Evolutionary conservation across 2,113 vertebrate species (phyloP).

Genomic region (Ictidomys tridecemlineatus): DNA sequence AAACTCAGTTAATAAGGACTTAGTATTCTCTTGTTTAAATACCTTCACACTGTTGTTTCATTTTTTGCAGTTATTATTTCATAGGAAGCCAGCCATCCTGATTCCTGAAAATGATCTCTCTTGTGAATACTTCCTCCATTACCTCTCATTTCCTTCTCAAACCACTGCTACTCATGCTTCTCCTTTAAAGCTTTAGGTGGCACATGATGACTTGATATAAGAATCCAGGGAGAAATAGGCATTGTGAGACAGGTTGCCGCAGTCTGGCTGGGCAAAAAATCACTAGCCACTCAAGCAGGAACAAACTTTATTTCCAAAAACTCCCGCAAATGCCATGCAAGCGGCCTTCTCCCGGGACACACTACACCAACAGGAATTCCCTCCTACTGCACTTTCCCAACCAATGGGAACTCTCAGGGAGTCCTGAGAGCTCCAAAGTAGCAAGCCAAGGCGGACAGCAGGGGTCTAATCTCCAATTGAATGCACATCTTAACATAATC

Average conservation of each 20-base stretch:
- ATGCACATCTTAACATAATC: too few species aligned
- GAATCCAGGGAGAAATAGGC: background rate
- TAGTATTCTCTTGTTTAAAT: background rate
- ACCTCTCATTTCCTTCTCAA: background rate
- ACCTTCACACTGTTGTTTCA: background rate
- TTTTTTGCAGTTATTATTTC: constrained; percentile 1
- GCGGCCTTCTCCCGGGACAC: too few species aligned
- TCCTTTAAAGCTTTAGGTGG: background rate
- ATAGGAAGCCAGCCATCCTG: background rate
- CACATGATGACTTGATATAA: background rate
- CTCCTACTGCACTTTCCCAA: too few species aligned
- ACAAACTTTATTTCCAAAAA: too few species aligned
- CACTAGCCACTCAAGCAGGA: too few species aligned
- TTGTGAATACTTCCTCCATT: background rate
- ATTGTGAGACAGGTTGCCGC: background rate
- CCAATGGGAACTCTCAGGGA: too few species aligned
- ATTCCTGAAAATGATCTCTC: background rate
- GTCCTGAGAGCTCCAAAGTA: too few species aligned
- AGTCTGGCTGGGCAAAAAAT: too few species aligned
- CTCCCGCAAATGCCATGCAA: too few species aligned
- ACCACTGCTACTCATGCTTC: background rate
- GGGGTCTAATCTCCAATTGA: too few species aligned
- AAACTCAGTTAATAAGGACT: background rate
- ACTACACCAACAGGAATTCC: too few species aligned
- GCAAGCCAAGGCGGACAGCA: too few species aligned